phyloP scores from a whole-genome alignment of 1,140 invertebrate genomes.

The Drosophila saltans region DNA sequence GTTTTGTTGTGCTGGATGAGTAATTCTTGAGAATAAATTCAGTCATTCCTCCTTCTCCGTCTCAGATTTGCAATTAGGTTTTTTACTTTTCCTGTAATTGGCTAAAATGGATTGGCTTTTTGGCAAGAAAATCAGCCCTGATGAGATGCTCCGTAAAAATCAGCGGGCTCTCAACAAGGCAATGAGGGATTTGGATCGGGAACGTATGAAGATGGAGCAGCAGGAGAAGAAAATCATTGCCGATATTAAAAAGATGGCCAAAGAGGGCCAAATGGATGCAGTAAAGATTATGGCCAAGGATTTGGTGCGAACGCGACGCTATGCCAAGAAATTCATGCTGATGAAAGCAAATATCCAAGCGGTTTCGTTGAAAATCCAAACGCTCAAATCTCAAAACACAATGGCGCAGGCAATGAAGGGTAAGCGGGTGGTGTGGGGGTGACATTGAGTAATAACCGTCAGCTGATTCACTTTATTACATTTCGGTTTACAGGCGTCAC shows the following conservation, averaged over 20 bases:
- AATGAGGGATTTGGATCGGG: conserved; percentile 98
- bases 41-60: conserved; percentile 40
- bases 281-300: conserved; percentile 99
- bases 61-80: conserved; percentile 19
- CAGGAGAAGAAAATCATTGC: conserved; percentile 99
- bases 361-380: conserved; percentile 99
- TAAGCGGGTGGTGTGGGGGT: conserved; percentile 17
- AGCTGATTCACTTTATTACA: conserved; percentile 28
- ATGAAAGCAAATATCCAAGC: conserved; percentile 99
- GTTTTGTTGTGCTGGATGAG: conserved; percentile 70
- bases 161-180: conserved; percentile 99
- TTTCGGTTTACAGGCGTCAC: conserved; percentile 90
- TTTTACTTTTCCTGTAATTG: conserved; percentile 1
- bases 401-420: conserved; percentile 99
- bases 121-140: conserved; percentile 97
- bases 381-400: conserved; percentile 98
- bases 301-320: conserved; percentile 96
- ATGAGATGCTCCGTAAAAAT: conserved; percentile 99
- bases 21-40: conserved; percentile 56
- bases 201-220: conserved; percentile 97
- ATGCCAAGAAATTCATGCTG: conserved; percentile 99
- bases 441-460: background rate
- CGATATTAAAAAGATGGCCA: conserved; percentile 99
- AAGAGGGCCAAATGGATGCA: conserved; percentile 99
- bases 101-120: conserved; percentile 96